These are phyloP conservation scores for Sisyra terminalis DNA, from an alignment of 2,888 invertebrate genomes.

Conservation along the genomic window DNA sequence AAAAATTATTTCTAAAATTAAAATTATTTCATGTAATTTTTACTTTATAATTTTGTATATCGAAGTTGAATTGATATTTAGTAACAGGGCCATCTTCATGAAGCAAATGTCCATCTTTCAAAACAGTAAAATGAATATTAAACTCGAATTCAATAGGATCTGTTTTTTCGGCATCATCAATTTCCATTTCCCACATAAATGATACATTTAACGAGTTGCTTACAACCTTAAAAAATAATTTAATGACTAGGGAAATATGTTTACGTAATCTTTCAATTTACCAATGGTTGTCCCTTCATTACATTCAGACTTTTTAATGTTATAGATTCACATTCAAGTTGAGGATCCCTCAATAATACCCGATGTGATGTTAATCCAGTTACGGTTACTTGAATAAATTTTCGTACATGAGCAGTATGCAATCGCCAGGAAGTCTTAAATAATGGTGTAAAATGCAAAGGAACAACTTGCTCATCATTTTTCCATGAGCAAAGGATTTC, in stretches of 20 bases:
- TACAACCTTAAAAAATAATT: constrained; percentile 34
- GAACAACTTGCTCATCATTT: constrained; percentile 1
- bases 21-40: constrained; percentile 15
- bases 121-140: constrained; percentile 36
- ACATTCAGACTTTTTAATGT: constrained; percentile 5
- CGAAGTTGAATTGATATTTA: constrained; percentile 52
- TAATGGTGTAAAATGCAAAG: constrained; percentile 52
- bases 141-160: constrained; percentile 42
- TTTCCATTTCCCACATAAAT: constrained; percentile 62
- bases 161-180: constrained; percentile 23
- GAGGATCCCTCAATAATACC: constrained; percentile 25
- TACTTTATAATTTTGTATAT: constrained; percentile 65
- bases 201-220: constrained; percentile 59
- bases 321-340: constrained; percentile 14
- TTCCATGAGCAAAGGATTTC: constrained; percentile 5
- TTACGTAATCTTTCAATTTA: constrained; percentile 4
- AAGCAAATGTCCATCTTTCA: constrained; percentile 19
- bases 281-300: constrained; percentile 7
- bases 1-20: not conserved
- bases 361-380: constrained; percentile 34
- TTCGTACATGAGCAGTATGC: constrained; percentile 68
- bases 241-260: not conserved
- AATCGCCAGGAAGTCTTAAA: constrained; percentile 65
- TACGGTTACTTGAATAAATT: constrained; percentile 67
- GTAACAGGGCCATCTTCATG: constrained; percentile 18